These are phyloP conservation scores for Hippocampus barbouri DNA, from an alignment of 2,113 vertebrate species.

Conservation along the genomic window DNA sequence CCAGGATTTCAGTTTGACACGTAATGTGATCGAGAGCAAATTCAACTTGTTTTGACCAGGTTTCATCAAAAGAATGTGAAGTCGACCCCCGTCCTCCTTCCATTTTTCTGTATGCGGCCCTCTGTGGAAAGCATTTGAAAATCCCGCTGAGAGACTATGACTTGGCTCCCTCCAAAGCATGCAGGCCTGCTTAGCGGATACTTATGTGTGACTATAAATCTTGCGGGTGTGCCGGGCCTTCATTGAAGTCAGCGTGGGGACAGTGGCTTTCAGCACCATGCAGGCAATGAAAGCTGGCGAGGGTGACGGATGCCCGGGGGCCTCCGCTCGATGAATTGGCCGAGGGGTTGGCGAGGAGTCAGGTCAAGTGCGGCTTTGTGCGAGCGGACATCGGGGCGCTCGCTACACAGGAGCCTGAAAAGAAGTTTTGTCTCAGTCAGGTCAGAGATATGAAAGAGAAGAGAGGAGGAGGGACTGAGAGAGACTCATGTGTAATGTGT, in stretches of 20 bases:
- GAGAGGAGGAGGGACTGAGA: constrained; percentile 35
- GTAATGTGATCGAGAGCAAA: not conserved
- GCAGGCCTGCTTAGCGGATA: constrained; percentile 46
- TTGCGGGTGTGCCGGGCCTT: constrained; percentile 60
- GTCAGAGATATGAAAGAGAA: constrained; percentile 52
- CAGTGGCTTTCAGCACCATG: constrained; percentile 71
- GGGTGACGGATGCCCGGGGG: constrained; percentile 68
- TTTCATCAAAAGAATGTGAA: not conserved
- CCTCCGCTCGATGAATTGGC: constrained; percentile 68
- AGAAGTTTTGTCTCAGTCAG: constrained; percentile 63
- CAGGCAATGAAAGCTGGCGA: constrained; percentile 67
- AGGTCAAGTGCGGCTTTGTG: constrained; percentile 68
- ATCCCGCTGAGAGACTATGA: constrained; percentile 37
- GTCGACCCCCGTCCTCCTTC: not conserved
- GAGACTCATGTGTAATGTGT: constrained; percentile 24
- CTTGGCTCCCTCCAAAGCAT: constrained; percentile 28
- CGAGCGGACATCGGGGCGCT: constrained; percentile 55
- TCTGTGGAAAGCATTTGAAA: not conserved
- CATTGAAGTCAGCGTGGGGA: constrained; percentile 70
- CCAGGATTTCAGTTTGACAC: not conserved
- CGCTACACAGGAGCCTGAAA: constrained; percentile 57
- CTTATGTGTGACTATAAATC: constrained; percentile 73
- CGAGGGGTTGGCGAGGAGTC: constrained; percentile 70
- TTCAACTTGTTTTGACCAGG: not conserved
- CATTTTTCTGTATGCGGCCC: not conserved